These are phyloP conservation scores for Zenarchopterus dispar DNA, from an alignment of 2,797 vertebrate species.

Conservation along the genomic window DNA sequence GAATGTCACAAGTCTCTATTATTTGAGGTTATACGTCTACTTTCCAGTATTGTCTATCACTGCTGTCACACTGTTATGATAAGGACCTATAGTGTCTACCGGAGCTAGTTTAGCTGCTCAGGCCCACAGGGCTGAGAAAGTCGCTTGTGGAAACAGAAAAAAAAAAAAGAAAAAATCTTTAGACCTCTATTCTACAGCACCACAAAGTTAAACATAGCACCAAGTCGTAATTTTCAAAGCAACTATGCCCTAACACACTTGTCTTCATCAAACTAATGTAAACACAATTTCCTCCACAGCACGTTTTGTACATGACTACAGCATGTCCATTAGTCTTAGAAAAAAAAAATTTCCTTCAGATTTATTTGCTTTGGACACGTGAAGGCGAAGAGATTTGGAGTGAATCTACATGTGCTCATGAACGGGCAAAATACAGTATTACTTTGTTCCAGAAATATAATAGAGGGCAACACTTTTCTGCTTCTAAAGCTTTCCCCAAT, in stretches of 20 bases:
- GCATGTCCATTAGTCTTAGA: conserved; percentile 70
- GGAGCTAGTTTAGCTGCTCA: conserved; percentile 69
- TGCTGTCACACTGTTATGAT: conserved; percentile 76
- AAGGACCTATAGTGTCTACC: conserved; percentile 72
- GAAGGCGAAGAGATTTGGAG: conserved; percentile 71
- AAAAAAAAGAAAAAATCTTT: conserved; percentile 36
- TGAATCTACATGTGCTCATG: conserved; percentile 75
- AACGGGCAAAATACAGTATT: conserved; percentile 70
- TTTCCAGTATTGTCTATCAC: conserved; percentile 77
- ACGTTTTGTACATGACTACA: conserved; percentile 72
- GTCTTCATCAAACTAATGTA: conserved; percentile 81
- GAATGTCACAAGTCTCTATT: conserved; percentile 76
- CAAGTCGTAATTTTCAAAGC: conserved; percentile 84
- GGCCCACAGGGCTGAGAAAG: conserved; percentile 72
- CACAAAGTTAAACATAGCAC: conserved; percentile 88
- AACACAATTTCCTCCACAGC: conserved; percentile 81
- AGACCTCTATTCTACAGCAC: conserved; percentile 86
- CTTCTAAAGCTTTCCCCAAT: conserved; percentile 79
- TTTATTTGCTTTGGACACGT: conserved; percentile 72
- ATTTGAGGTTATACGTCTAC: conserved; percentile 76
- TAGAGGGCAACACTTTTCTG: conserved; percentile 74
- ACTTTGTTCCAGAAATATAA: conserved; percentile 70
- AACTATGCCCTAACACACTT: conserved; percentile 81
- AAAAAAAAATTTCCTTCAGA: conserved; percentile 45
- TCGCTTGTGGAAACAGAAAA: conserved; percentile 66